These are phyloP conservation scores for Triplophysa rosa DNA, from an alignment of 2,113 vertebrate genomes.

Conservation along the genomic window DNA sequence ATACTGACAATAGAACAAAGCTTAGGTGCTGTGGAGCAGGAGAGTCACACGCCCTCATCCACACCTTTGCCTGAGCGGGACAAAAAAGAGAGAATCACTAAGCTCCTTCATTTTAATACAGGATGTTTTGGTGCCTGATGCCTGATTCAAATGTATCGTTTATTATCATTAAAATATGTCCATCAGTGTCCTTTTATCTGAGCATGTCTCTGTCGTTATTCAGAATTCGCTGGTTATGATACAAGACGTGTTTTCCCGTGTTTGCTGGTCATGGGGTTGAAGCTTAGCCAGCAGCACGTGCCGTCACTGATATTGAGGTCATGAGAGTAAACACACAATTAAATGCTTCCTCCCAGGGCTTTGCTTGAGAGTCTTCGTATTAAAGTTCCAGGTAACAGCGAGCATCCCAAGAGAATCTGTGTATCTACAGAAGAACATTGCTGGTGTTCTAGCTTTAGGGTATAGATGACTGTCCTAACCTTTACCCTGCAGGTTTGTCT, in stretches of 20 bases:
- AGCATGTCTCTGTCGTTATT: constrained; percentile 35
- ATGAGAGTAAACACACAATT: no score
- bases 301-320: not conserved
- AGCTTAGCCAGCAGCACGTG: no score
- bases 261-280: no score
- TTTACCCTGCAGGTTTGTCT: not conserved
- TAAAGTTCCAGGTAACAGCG: not conserved
- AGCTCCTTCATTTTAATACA: constrained; percentile 41
- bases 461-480: not conserved
- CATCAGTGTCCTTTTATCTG: constrained; percentile 51
- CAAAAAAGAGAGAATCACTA: constrained; percentile 7
- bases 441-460: not conserved
- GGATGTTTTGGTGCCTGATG: constrained; percentile 57
- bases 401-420: not conserved
- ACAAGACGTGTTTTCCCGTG: not conserved
- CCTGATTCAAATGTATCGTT: constrained; percentile 45
- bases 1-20: constrained; percentile 34
- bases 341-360: no score
- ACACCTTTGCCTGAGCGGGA: not conserved
- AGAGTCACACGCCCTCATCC: constrained; percentile 32
- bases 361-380: no score
- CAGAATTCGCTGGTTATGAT: no score
- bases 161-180: constrained; percentile 68
- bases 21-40: constrained; percentile 15
- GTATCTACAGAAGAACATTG: not conserved